Base-by-base conservation (phyloP, 2,113 vertebrate genomes). In the Leptobrachium ailaonicum region DNA sequence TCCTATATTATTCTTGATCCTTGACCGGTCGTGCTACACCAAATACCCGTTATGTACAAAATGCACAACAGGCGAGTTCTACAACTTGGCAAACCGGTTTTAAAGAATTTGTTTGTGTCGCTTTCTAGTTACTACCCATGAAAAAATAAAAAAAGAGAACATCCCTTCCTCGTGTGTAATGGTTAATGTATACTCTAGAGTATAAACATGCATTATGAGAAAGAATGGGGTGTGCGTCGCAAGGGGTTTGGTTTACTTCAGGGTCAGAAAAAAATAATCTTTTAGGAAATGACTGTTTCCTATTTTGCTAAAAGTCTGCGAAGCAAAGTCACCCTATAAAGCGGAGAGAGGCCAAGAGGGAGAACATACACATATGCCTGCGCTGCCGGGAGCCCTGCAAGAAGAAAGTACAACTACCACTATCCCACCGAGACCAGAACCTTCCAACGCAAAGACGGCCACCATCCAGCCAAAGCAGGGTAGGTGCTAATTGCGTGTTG, bases 271-370 rank as follows among this genome's bases (percentile, higher is more conserved):
- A 13, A 3, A 2, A 20, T 67, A n/a, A 20, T 71, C 14, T 32
- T 71, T 40, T 12, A 53, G 41, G 13, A 63, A 71, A 12, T 78
- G 67, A 71, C 76, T 1, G 41, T 78, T 64, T 79, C 68, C 66
- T 71, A 47, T 63, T 71, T 41, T 3, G 41, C 41, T 63, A 8
- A 2, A 53, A 79, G 76, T 41, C 45, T 45, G 45, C 12, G 70
- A 71, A 53, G 54, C 32, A 50, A 71, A 71, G 70, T 10, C 47
- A 1, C n/a, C 70, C 9, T 9, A 53, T 41, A 60, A 42, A 58
- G 76, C 71, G 32, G 70, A 79, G 53, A 40, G 58, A 9, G 53
- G 54, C 2, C 9, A 53, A 13, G 76, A 71, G 60, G 76, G 68
- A 50, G 68, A 53, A 32, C 8, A 50, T 50, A 5, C 47, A 5